These are phyloP conservation scores for Palythoa grandis DNA, from an alignment of 92 coral and sea anemone genomes.

Conservation along the genomic window DNA sequence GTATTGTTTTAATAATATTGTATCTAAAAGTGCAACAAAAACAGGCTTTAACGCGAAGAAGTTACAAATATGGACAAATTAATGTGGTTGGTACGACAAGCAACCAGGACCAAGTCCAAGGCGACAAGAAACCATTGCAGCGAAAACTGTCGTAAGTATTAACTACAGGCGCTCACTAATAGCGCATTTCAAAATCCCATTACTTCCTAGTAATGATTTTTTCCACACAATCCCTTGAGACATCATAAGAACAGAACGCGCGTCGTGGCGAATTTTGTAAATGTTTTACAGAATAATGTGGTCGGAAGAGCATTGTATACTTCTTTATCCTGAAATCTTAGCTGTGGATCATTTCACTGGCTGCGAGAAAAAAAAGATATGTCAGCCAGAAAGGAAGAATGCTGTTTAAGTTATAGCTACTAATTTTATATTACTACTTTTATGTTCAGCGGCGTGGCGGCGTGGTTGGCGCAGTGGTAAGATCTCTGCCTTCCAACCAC, in stretches of 20 bases:
- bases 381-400: too few species aligned
- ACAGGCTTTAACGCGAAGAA: not conserved
- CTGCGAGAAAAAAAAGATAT: too few species aligned
- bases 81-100: not conserved
- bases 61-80: not conserved
- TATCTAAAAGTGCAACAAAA: not conserved
- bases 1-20: not conserved
- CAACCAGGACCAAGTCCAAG: constrained; percentile 13
- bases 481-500: too few species aligned
- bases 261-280: not conserved
- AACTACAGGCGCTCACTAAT: not conserved
- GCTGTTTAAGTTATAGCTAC: too few species aligned
- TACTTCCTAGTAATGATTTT: constrained; percentile 22
- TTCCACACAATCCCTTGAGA: not conserved
- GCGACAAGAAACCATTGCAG: not conserved
- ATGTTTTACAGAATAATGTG: constrained; percentile 47
- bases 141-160: constrained; percentile 17
- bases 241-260: not conserved
- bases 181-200: not conserved
- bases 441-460: too few species aligned
- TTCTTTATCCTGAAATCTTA: constrained; percentile 50
- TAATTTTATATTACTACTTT: too few species aligned
- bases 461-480: too few species aligned
- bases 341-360: constrained; percentile 55
- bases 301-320: constrained; percentile 53